phyloP scores from a whole-genome alignment of 2,113 vertebrate species.

The Gopherus evgoodei region DNA sequence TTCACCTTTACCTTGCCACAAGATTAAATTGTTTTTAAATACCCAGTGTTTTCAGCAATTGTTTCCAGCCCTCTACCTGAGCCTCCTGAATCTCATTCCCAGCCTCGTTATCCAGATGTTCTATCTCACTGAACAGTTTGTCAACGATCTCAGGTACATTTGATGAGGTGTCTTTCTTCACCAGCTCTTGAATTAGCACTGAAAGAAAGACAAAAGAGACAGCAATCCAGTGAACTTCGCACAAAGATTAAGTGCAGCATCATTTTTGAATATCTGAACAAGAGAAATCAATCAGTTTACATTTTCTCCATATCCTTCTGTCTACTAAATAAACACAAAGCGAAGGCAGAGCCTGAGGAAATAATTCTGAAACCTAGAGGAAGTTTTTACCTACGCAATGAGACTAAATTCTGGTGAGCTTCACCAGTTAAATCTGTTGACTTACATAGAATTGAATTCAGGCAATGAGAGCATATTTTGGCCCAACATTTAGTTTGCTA shows the following conservation, averaged over 20 bases:
- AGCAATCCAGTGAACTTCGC: not conserved
- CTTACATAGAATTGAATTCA: not conserved
- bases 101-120: conserved; percentile 46
- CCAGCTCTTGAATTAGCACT: conserved; percentile 81
- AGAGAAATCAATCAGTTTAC: not conserved
- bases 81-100: conserved; percentile 55
- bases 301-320: not conserved
- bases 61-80: conserved; percentile 4
- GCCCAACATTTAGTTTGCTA: not conserved
- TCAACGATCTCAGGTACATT: conserved; percentile 79
- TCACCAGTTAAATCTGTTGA: not conserved
- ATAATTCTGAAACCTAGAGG: not conserved
- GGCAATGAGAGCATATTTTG: not conserved
- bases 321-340: not conserved
- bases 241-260: conserved; percentile 12
- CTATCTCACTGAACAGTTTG: conserved; percentile 80
- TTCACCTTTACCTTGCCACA: not conserved
- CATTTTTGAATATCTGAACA: conserved; percentile 9
- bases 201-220: conserved; percentile 14
- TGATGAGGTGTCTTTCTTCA: conserved; percentile 62
- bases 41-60: not conserved
- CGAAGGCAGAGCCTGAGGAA: not conserved
- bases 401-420: not conserved
- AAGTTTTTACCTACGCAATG: not conserved
- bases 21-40: not conserved